Base-by-base conservation (phyloP, 2,113 vertebrate genomes). In the Serinus canaria region DNA sequence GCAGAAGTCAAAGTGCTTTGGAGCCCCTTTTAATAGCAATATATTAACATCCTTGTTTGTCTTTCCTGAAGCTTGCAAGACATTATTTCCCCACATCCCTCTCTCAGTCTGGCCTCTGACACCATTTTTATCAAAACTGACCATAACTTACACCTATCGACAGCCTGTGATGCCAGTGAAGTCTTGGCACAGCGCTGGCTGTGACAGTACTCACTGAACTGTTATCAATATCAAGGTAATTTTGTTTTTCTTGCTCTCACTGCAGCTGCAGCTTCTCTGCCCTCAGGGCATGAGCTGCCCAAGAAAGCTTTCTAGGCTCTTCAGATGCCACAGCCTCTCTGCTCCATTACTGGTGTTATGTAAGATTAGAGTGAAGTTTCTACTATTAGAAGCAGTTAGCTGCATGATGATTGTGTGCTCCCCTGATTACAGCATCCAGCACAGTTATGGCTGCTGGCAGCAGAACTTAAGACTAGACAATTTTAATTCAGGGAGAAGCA, bases 211-310 rank as follows among this genome's bases (percentile, higher is more conserved):
- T 89, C 67, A n/a, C 87, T 67, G 94, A 67, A 60, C 87, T 79
- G 75, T 92, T 94, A 92, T 15, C 91, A 70, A 10, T 87, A 83
- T 47, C 93, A 88, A 97, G 96, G 96, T 95, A 92, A 91, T 81
- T 90, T 80, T 80, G 92, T 27, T 94, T 86, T 83, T 52, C 83
- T 50, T 62, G 59, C 84, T 88, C 68, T 86, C 1, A 5, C 58
- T 82, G 53, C 74, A 92, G 82, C 76, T 93, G 62, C 67, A 94
- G 78, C 76, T 92, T 37, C 50, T 87, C 37, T 72, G 82, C 78
- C 95, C 70, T 66, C 37, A 6, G 63, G 91, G 74, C 81, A 58
- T 1, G 6, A 23, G 83, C 69, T 92, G 77, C 84, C 75, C 74
- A 27, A 27, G 93, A 84, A 87, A 66, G 84, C 67, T 90, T 73